phyloP scores from a whole-genome alignment of 2,888 invertebrate species.

The Diarsia brunnea region DNA sequence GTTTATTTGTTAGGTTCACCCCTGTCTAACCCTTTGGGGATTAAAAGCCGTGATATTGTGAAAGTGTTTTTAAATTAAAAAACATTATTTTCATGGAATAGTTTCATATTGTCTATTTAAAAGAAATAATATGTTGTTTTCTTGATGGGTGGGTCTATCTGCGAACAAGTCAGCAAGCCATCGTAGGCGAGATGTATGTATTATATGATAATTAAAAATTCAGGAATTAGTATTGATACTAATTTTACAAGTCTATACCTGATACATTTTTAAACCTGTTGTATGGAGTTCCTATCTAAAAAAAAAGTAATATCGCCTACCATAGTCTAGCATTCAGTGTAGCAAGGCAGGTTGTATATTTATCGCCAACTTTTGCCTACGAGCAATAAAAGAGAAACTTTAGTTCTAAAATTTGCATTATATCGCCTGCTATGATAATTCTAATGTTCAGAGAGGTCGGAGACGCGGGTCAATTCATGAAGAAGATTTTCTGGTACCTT shows the following conservation, averaged over 20 bases:
- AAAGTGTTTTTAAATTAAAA: too few relatives aligned
- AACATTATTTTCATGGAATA: too few relatives aligned
- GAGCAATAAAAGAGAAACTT: conserved; percentile 55
- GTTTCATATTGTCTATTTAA: not conserved
- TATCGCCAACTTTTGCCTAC: conserved; percentile 26
- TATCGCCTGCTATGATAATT: conserved; percentile 33
- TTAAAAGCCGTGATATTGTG: too few relatives aligned
- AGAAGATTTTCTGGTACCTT: conserved; percentile 7
- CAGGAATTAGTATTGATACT: too few relatives aligned
- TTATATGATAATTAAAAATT: too few relatives aligned
- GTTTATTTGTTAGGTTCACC: too few relatives aligned
- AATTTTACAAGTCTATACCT: not conserved
- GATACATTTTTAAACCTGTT: not conserved
- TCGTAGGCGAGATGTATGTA: too few relatives aligned
- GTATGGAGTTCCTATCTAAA: not conserved
- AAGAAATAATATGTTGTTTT: too few relatives aligned
- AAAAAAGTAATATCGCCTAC: not conserved
- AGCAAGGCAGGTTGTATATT: not conserved
- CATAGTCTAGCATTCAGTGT: conserved; percentile 23
- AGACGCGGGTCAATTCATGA: conserved; percentile 1
- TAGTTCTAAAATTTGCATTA: conserved; percentile 42
- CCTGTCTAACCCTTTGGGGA: too few relatives aligned
- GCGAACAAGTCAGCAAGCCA: too few relatives aligned
- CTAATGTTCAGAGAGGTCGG: conserved; percentile 15
- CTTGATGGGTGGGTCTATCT: too few relatives aligned